Base-by-base conservation (phyloP, 2,113 vertebrate species). In the Phaethon lepturus region DNA sequence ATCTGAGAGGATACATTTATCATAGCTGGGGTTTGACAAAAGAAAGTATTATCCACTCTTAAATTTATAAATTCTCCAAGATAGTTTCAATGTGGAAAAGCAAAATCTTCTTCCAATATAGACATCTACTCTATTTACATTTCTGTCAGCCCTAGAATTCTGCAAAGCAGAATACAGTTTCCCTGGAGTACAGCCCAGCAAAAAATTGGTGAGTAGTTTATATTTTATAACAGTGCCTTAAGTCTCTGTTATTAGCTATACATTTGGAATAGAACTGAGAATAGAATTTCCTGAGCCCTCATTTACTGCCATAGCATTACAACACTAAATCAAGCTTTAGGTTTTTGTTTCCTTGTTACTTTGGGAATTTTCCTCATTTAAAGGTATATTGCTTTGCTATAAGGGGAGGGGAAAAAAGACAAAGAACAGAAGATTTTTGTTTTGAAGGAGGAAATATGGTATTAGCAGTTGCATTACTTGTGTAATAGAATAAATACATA, bases 281-380 rank as follows among this genome's bases (percentile, higher is more conserved):
- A n/a, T n/a, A n/a, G n/a, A n/a, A 33, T 94, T 97, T 97, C 96
- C 94, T 95, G 90, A 95, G 42, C 88, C 79, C 20, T 92, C 88
- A 63, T 83, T 93, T 96, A 92, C 72, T 95, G 89, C 89, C 63
- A 35, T 28, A 80, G 29, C 63, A 83, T 68, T 90, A 47, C 42
- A 88, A 75, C 63, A 88, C 33, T 87, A 96, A 96, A 93, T 93
- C 94, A 91, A 90, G 66, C 12, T 40, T 96, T 66, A 83, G 11
- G 25, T 22, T 91, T 94, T 76, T 91, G 84, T 93, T 95, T 94
- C 45, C 74, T 88, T 76, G 74, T 47, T 96, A 29, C 62, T 93
- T 82, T 44, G 66, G 77, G 66, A 91, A 53, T 89, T 91, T 89
- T 94, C 40, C 24, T 82, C 15, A 31, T 74, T 93, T 94, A 89